A percentile compares a stretch with the other conserved stretches of the same genome.
These are phyloP conservation scores for Dinoponera quadriceps DNA, from an alignment of 1,140 invertebrate genomes.

Conservation along the genomic window DNA sequence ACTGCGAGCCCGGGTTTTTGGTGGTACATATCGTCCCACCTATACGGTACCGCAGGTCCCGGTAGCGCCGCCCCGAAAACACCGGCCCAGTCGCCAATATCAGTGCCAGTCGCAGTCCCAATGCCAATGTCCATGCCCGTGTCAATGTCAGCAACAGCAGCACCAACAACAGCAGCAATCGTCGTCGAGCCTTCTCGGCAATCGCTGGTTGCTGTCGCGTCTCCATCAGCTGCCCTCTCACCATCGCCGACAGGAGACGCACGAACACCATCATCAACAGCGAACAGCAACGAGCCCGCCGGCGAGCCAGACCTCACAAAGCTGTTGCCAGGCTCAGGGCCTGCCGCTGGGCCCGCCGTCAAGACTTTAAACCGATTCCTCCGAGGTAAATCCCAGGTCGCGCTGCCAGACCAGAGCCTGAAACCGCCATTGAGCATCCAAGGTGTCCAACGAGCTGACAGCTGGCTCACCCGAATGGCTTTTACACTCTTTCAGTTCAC, in stretches of 20 bases:
- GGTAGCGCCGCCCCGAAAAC: slow-evolving; percentile 82
- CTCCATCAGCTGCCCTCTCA: slow-evolving; percentile 51
- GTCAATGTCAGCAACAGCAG: slow-evolving; percentile 68
- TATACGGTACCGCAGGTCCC: slow-evolving; percentile 81
- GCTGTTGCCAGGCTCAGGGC: slow-evolving; percentile 66
- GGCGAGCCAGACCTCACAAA: slow-evolving; percentile 17
- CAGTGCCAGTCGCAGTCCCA: slow-evolving; percentile 76
- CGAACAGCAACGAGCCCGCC: slow-evolving; percentile 58
- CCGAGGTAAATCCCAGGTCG: slow-evolving; percentile 81
- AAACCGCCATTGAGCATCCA: slow-evolving; percentile 51
- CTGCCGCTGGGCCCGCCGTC: slow-evolving; percentile 79
- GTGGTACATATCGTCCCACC: slow-evolving; percentile 85
- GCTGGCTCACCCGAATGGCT: slow-evolving; percentile 82
- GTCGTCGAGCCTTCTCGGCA: slow-evolving; percentile 28
- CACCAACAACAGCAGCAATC: slow-evolving; percentile 64
- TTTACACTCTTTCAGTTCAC: slow-evolving; percentile 71
- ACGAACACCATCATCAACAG: slow-evolving; percentile 68
- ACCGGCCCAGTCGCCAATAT: slow-evolving; percentile 79
- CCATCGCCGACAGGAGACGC: slow-evolving; percentile 23
- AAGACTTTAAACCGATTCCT: slow-evolving; percentile 84
- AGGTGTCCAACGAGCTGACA: slow-evolving; percentile 75
- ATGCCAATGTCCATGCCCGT: slow-evolving; percentile 66
- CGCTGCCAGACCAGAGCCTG: slow-evolving; percentile 48
- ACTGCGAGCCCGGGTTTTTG: slow-evolving; percentile 83
- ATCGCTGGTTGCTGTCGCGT: slow-evolving; percentile 61